A percentile compares a stretch with the other conserved stretches of the same genome.
phyloP scores from a whole-genome alignment of 1,140 invertebrate genomes.

The Euglossa dilemma region DNA sequence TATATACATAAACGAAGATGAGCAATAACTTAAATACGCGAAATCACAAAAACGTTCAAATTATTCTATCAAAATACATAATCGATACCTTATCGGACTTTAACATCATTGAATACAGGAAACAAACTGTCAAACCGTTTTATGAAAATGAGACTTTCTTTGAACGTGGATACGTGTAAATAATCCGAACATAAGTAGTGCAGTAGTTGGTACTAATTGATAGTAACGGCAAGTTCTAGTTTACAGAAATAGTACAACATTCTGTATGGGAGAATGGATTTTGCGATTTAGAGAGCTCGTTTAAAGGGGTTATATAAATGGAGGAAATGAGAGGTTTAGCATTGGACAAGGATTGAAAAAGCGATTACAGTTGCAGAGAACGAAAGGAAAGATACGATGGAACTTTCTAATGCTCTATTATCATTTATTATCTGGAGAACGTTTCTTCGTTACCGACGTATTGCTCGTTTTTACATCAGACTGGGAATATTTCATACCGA shows the following conservation, averaged over 20 bases:
- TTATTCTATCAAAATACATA: too few relatives aligned
- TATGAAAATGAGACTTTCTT: too few relatives aligned
- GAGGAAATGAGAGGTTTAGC: background rate
- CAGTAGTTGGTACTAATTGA: background rate
- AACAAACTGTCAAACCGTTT: too few relatives aligned
- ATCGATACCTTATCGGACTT: too few relatives aligned
- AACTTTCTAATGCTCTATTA: slow-evolving; percentile 21
- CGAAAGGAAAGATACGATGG: background rate
- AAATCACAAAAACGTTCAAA: too few relatives aligned
- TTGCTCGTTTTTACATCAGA: too few relatives aligned
- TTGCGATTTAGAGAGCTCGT: background rate
- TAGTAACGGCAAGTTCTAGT: background rate
- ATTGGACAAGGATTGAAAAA: background rate
- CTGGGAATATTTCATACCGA: too few relatives aligned
- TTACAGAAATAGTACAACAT: background rate
- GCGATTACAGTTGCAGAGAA: background rate
- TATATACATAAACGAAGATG: too few relatives aligned
- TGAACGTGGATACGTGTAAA: background rate
- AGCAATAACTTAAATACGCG: too few relatives aligned
- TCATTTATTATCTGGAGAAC: background rate
- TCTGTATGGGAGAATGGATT: background rate
- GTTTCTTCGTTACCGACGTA: background rate
- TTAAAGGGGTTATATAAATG: background rate
- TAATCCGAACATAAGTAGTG: background rate
- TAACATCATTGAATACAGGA: too few relatives aligned